Evolutionary conservation across 2,113 vertebrate genomes (phyloP).

Genomic region (Proterorhinus semilunaris): DNA sequence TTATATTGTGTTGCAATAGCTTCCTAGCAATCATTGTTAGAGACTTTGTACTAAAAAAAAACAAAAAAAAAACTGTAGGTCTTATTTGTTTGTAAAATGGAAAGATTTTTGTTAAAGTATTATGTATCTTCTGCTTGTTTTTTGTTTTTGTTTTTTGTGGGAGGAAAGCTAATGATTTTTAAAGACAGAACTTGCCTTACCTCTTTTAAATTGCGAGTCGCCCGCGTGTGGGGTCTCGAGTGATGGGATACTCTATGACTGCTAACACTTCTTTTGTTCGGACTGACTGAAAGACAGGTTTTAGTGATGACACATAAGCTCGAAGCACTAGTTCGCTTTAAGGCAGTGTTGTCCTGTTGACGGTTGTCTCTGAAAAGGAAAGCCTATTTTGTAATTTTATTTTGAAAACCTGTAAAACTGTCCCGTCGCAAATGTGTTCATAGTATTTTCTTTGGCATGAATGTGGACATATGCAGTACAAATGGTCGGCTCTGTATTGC

Average conservation of each 20-base stretch:
- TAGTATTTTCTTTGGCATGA: slow-evolving; percentile 71
- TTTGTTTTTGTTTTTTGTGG: not conserved
- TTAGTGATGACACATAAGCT: slow-evolving; percentile 70
- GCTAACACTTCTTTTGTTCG: slow-evolving; percentile 11
- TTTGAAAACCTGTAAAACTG: slow-evolving; percentile 65
- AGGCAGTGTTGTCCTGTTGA: slow-evolving; percentile 67
- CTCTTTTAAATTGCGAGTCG: slow-evolving; percentile 44
- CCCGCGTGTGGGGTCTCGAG: slow-evolving; percentile 20
- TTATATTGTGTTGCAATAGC: slow-evolving; percentile 29
- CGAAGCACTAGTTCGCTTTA: slow-evolving; percentile 78
- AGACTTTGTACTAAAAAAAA: slow-evolving; percentile 17
- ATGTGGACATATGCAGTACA: slow-evolving; percentile 75
- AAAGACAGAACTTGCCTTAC: slow-evolving; percentile 51
- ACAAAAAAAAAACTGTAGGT: slow-evolving; percentile 16
- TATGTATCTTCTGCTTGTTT: slow-evolving; percentile 58
- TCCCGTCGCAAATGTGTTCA: slow-evolving; percentile 60
- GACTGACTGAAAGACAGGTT: slow-evolving; percentile 52
- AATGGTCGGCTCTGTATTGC: slow-evolving; percentile 74
- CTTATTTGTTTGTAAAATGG: slow-evolving; percentile 35
- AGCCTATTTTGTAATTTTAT: slow-evolving; percentile 70
- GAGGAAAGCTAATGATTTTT: slow-evolving; percentile 37
- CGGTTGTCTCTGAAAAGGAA: slow-evolving; percentile 62
- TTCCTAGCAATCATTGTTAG: slow-evolving; percentile 48
- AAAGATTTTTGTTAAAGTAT: slow-evolving; percentile 33
- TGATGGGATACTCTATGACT: slow-evolving; percentile 31